Base-by-base conservation (phyloP, 64 coral and sea anemone genomes). In the Platygyra sinensis region DNA sequence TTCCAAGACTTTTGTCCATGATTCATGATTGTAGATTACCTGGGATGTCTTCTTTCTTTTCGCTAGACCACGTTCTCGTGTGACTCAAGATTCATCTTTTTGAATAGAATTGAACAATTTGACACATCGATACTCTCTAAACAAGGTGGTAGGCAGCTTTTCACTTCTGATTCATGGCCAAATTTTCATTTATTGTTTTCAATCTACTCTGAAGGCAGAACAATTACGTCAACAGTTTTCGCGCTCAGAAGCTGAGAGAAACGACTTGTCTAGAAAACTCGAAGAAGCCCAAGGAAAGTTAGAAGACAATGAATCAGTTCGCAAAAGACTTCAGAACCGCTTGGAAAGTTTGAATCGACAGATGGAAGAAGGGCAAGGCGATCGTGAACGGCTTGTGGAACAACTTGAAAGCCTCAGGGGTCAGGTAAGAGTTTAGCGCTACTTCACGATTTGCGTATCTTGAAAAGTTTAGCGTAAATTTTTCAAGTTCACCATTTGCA, bases 361-460 rank as follows among this genome's bases (percentile, higher is more conserved):
- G 75, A 74, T 93, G 62, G 93, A 94, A 36, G 91, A 93, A 31
- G 97, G 94, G n/a, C 62, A 99, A 63, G 87, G 88, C 13, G 97
- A 99, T 25, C 90, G 79, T 36, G 94, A 99, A 25, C 87, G 91
- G 50, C 59, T 99, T 32, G 60, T 96, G 32, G 90, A 96, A 38
- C 90, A 96, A 83, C 65, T 99, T 50, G 91, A 99, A 31, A 85
- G 86, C 17, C 81, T 99, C 20, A 91, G 94, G 72, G 87, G 88
- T 62, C 94, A 98, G 96, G 96, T 91, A 4, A 72, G 82, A 17
- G 7, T 46, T 46, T 46, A 36, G 33, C 1, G 33, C 33, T 3
- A 36, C 3, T 36, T 36, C 33, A 36, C 33, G 33, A 3, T 36
- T 36, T 36, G 33, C 33, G 3, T 3, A 36, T 36, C 33, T 36